Conservation (phyloP, 2,113 vertebrate species). For the Lepus americanus region DNA sequence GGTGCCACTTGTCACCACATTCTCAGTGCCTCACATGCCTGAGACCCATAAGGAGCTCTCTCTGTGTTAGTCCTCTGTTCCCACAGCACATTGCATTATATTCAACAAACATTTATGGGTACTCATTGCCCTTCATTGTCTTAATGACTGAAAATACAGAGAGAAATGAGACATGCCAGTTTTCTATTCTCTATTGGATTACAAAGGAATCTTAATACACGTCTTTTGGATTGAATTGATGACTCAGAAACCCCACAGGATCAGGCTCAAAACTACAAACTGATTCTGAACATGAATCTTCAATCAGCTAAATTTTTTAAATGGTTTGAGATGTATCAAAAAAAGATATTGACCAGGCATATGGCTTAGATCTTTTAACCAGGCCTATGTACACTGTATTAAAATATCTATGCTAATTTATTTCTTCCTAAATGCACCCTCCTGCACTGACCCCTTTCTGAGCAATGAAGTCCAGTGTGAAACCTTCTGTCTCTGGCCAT, state of each 20-base stretch:
- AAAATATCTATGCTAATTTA: neutral
- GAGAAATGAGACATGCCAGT: neutral
- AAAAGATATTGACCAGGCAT: conserved; percentile 10
- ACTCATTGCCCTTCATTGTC: neutral
- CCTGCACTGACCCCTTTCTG: neutral
- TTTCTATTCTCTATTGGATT: neutral
- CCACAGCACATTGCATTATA: neutral
- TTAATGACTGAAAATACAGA: neutral
- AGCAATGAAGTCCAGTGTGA: neutral
- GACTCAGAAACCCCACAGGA: neutral
- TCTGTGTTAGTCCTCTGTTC: neutral
- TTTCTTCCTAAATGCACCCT: neutral
- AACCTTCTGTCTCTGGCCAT: neutral
- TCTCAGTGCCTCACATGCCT: neutral
- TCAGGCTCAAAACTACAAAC: neutral
- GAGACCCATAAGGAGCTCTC: neutral
- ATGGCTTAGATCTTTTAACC: neutral
- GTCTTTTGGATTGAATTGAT: neutral
- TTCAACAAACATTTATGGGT: neutral
- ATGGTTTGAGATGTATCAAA: neutral
- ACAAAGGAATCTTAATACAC: neutral
- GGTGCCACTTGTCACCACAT: neutral
- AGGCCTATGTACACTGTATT: neutral
- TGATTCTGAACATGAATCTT: conserved; percentile 27
- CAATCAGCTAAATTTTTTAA: neutral